These are phyloP conservation scores for Auanema sp. DNA, from an alignment of 2,888 invertebrate genomes.

Conservation along the genomic window DNA sequence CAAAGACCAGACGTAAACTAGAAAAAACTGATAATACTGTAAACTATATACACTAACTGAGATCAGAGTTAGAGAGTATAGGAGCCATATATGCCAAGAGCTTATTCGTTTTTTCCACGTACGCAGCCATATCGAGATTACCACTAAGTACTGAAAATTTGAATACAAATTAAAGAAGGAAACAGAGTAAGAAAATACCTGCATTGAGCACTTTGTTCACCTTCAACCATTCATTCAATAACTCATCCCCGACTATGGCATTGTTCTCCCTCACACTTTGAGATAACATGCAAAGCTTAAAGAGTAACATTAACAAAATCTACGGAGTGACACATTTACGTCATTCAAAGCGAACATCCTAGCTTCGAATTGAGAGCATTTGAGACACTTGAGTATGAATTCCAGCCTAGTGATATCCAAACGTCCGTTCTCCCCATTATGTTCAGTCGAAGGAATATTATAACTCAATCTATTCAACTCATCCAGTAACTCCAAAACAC, in stretches of 20 bases:
- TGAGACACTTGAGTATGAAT: slow-evolving; percentile 28
- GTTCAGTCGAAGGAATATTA: neutral
- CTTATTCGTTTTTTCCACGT: slow-evolving; percentile 69
- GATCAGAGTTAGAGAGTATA: slow-evolving; percentile 66
- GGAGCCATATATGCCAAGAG: slow-evolving; percentile 69
- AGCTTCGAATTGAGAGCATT: slow-evolving; percentile 32
- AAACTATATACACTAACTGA: slow-evolving; percentile 62
- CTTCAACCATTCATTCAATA: slow-evolving; percentile 28
- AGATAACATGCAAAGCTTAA: neutral
- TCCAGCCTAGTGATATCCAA: slow-evolving; percentile 12
- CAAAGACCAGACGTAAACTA: slow-evolving; percentile 67
- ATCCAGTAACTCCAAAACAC: neutral
- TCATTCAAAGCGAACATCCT: slow-evolving; percentile 27
- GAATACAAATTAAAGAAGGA: neutral
- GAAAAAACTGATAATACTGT: slow-evolving; percentile 3
- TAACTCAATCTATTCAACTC: slow-evolving; percentile 1
- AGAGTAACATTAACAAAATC: neutral
- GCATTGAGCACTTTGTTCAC: slow-evolving; percentile 33
- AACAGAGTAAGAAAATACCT: too few species aligned
- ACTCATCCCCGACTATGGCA: slow-evolving; percentile 20
- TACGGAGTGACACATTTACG: neutral
- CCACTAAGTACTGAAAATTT: slow-evolving; percentile 42
- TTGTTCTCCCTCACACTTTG: neutral
- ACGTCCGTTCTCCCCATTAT: neutral
- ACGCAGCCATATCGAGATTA: slow-evolving; percentile 69